Evolutionary conservation across 1,140 invertebrate genomes (phyloP), one percentile per base, ranked within the genome.

Genomic region (Megalopta genalis): DNA sequence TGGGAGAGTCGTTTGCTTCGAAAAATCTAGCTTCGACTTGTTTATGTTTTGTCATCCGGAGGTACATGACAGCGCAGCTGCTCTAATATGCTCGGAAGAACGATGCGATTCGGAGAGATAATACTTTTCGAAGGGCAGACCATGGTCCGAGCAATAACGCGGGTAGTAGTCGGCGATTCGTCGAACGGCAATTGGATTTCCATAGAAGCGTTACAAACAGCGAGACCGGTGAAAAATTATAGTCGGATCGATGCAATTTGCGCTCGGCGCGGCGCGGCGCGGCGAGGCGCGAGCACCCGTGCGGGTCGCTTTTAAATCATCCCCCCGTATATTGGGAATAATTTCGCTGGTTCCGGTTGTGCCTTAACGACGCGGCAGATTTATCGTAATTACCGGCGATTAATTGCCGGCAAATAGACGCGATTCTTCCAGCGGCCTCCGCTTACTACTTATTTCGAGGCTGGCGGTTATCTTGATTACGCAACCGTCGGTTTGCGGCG

Each of bases 401-500:
- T 84, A 83, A 84, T 83, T 54, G 57, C 49, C 69, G 42, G n/a
- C 32, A 57, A 77, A 80, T 74, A 66, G 60, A 70, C 57, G 62
- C 70, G 71, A 83, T 83, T 71, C 54, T 67, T 64, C 42, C 52
- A n/a, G 14, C 32, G 7, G 32, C 2, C 32, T 16, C n/a, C 14
- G 46, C 37, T 70, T 23, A 54, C 68, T 81, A 77, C 66, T 70
- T 52, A 84, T 77, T 60, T 49, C 27, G 25, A 3, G 66, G 3
- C 60, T 23, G n/a, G 62, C 54, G 77, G 57, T 80, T 83, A 80
- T 81, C 74, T 65, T 74, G 60, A 73, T 83, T 77, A 49, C 66
- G n/a, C 64, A 69, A 72, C 76, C 57, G 25, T 57, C 7, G 42
- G 57, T 32, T 46, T 12, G 14, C 16, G 12, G 1, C 57, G 2